phyloP scores from a whole-genome alignment of 2,113 vertebrate species.

The Pelodiscus sinensis region DNA sequence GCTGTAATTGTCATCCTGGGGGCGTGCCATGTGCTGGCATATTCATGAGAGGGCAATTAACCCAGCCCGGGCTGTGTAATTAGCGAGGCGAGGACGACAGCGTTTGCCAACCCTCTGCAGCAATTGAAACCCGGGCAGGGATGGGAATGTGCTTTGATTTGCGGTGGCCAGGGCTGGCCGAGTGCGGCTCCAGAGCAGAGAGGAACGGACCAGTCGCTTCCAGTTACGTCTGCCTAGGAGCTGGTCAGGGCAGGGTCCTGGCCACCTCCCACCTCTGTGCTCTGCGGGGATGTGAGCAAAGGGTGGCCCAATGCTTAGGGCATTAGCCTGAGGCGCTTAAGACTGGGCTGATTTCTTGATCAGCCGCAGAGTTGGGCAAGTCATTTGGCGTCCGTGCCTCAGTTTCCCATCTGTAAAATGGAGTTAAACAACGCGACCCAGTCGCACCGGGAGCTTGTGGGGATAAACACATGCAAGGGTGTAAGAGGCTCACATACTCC shows the following conservation, averaged over 20 bases:
- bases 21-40: background rate
- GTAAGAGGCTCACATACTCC: background rate
- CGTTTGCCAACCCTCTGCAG: accelerated
- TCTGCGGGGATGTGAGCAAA: background rate
- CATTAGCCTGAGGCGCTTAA: background rate
- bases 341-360: background rate
- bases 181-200: background rate
- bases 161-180: background rate
- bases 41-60: conserved; percentile 9
- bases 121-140: background rate
- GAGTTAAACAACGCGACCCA: background rate
- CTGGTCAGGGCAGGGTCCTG: background rate
- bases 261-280: background rate
- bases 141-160: background rate
- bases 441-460: background rate
- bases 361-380: background rate
- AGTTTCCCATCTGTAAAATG: background rate
- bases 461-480: background rate
- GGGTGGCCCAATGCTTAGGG: background rate
- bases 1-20: background rate
- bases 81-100: background rate
- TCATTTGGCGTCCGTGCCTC: background rate
- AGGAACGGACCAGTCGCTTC: background rate
- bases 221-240: no score
- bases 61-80: conserved; percentile 27